phyloP scores from a whole-genome alignment of 2,888 invertebrate genomes.

The Drosophila nr. perissopoda region DNA sequence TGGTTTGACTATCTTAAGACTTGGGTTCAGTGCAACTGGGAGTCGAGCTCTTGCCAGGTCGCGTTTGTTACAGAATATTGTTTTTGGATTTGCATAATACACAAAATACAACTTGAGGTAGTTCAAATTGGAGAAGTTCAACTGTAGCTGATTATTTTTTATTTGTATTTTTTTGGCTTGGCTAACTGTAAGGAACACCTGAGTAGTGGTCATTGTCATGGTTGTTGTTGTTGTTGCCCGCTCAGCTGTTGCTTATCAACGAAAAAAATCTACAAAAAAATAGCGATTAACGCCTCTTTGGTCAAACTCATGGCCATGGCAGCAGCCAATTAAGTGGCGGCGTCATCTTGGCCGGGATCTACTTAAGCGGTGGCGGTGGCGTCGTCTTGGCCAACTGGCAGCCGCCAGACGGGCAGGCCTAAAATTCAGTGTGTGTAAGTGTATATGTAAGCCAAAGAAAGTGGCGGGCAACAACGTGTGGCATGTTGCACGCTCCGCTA shows the following conservation, averaged over 20 bases:
- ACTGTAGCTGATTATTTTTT: neutral
- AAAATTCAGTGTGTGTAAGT: neutral
- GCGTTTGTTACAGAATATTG: neutral
- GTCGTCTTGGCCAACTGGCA: conserved; percentile 18
- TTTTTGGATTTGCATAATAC: neutral
- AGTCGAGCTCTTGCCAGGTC: neutral
- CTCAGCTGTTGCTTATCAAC: conserved; percentile 15
- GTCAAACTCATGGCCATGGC: conserved; percentile 22
- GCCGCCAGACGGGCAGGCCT: conserved; percentile 11
- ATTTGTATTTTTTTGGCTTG: neutral
- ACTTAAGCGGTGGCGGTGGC: conserved; percentile 34
- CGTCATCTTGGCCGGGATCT: conserved; percentile 43
- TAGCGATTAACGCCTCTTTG: neutral
- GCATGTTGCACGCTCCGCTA: conserved; percentile 76
- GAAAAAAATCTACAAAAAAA: neutral
- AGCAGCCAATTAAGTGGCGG: conserved; percentile 50
- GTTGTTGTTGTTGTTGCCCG: neutral
- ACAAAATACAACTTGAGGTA: neutral
- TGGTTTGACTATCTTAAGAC: neutral
- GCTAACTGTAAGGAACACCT: conserved; percentile 40
- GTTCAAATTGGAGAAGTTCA: neutral
- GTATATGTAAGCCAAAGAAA: conserved; percentile 69
- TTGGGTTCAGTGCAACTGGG: neutral
- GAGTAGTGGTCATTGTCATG: neutral
- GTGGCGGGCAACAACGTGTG: conserved; percentile 41